Evolutionary conservation across 2,113 vertebrate species (phyloP), one percentile per base, ranked within the genome.

Genomic region (Corythoichthys haematopterus): DNA sequence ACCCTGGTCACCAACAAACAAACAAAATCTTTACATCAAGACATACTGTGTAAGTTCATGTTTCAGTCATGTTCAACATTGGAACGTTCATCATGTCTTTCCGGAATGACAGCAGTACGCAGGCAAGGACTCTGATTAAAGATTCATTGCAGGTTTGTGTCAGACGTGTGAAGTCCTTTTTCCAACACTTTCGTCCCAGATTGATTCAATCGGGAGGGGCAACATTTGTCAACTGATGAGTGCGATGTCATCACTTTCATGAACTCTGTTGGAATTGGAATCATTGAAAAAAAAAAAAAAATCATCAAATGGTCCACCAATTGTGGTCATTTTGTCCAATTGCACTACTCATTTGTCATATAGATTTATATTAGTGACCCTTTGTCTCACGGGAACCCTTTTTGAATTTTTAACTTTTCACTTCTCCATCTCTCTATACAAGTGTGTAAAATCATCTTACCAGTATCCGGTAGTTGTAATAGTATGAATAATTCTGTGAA

Each of bases 151-250:
- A 14, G 43, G 38, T 43, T 43, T 61, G 59, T 3, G n/a, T 62
- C 60, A 46, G 33, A 45, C 59, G 38, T 20, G 59, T 61, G 59
- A 45, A 62, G 60, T 62, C 20, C 43, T 33, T 1, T 33, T 62
- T 6, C 11, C 43, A 8, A 46, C 12, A 3, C 12, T 28, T 43
- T 46, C 20, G 13, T 43, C 38, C 38, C 38, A 40, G 59, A 45
- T 43, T 11, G 16, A 38, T 12, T 61, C n/a, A 11, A 46, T 14
- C 12, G 11, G 60, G 60, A 62, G 2, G 40, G 20, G 43, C 6
- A n/a, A 46, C 60, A 33, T 62, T 33, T 62, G 60, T 62, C 60
- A 62, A 40, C 60, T 33, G 60, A 62, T 62, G 60, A 62, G 60
- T 33, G 60, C 20, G 20, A 46, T 28, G 43, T 62, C 60, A 46